Evolutionary conservation across 2,113 vertebrate genomes (phyloP).

Genomic region (Tylochromis polylepis): DNA sequence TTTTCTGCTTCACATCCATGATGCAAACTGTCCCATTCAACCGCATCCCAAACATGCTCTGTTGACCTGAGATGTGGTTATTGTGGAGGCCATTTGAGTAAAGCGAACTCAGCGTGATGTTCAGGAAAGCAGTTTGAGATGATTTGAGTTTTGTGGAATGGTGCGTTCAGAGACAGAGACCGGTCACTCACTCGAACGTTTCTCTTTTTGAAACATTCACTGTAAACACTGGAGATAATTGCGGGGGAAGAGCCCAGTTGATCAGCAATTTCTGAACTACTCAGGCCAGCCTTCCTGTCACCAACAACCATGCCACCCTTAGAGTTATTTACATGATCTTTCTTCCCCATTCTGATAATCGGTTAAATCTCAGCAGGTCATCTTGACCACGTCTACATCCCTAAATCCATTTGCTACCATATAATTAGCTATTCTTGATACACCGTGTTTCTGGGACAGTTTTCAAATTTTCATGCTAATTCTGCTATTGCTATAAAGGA

Average conservation of each 20-base stretch:
- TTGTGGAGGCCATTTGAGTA: neutral
- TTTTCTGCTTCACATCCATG: neutral
- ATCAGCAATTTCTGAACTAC: neutral
- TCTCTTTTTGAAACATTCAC: neutral
- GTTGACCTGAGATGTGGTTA: neutral
- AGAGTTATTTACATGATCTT: neutral
- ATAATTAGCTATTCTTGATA: neutral
- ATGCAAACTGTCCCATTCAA: neutral
- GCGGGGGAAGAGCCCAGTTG: neutral
- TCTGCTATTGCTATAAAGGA: neutral
- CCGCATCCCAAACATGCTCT: fast-evolving
- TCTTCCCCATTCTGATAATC: neutral
- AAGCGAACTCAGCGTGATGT: neutral
- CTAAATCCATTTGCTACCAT: neutral
- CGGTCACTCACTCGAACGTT: neutral
- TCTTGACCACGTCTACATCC: neutral
- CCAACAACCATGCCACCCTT: neutral
- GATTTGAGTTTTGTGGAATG: neutral
- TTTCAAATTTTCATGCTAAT: neutral
- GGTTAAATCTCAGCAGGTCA: neutral
- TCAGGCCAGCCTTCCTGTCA: neutral
- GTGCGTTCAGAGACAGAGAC: neutral
- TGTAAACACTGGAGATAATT: neutral
- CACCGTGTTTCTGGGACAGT: neutral
- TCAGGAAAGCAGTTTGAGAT: neutral